Conservation (phyloP, 2,113 vertebrate species). For the Philantomba maxwellii region DNA sequence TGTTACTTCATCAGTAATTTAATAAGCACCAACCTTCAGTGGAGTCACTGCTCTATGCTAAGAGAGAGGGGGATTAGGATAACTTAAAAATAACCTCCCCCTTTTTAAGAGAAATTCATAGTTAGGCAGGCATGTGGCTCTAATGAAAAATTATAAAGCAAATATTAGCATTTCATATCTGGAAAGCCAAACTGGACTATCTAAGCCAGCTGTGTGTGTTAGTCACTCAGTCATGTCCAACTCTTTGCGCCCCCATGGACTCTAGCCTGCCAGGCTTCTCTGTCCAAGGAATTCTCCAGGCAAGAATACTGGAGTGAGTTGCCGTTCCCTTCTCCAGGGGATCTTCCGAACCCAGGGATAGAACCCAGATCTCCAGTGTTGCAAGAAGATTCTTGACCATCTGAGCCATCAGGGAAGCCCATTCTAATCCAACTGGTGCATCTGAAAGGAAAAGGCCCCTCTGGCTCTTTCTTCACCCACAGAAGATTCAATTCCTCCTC, state of each 20-base stretch:
- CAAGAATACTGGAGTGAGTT: neutral
- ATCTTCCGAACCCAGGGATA: neutral
- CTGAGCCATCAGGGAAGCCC: neutral
- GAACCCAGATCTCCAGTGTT: neutral
- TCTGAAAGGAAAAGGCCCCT: neutral
- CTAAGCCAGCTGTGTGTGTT: neutral
- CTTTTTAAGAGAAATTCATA: neutral
- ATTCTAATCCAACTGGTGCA: neutral
- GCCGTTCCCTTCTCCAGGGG: neutral
- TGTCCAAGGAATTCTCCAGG: neutral
- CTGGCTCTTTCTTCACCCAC: neutral
- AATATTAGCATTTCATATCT: neutral
- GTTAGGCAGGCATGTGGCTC: neutral
- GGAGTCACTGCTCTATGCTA: neutral
- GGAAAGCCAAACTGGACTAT: neutral
- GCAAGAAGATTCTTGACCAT: neutral
- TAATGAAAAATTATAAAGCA: neutral
- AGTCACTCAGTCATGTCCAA: neutral
- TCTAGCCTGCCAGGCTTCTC: neutral
- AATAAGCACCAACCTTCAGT: neutral
- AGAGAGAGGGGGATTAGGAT: neutral
- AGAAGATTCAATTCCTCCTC: neutral
- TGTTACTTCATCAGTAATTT: neutral
- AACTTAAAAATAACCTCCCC: neutral
- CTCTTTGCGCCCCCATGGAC: neutral